Base-by-base conservation (phyloP, 2,113 vertebrate genomes). In the Apus apus region DNA sequence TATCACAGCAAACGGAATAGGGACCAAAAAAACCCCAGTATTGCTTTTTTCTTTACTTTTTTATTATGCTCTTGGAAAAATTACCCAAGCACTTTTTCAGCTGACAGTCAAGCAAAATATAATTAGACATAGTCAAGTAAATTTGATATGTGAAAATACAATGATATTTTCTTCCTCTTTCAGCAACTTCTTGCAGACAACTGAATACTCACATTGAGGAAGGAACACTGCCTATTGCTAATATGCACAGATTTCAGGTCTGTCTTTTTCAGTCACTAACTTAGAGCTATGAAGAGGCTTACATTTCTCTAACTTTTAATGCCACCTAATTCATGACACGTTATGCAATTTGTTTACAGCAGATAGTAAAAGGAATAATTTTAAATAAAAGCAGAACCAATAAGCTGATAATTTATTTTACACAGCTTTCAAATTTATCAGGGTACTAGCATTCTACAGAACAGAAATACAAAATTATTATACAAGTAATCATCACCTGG, bases 41-140 rank as follows among this genome's bases (percentile, higher is more conserved):
- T 12, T 79, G 62, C 43, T 85, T 15, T 0, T 88, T 32, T 22
- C 13, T 66, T 90, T 48, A 23, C 4, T 91, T 78, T 79, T 89
- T 91, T 61, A 88, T 71, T 84, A 65, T 48, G 32, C 21, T 66
- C 19, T 74, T 77, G 45, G n/a, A 95, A 94, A 88, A 90, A 90
- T 84, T 77, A 97, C 76, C 72, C 75, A 92, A 88, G 90, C 68
- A 92, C n/a, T 92, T 96, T 93, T 94, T 94, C 88, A 7, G 11
- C 94, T 93, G 93, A 94, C 90, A 90, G 61, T 71, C 73, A 92
- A 75, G 74, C 45, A 65, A 1, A 10, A 78, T 65, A 86, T 77
- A 95, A 95, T 95, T 96, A 96, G 92, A 92, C 65, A 67, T 22
- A 91, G 53, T 40, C 85, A 91, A 94, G 79, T 78, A 89, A 86